Base-by-base conservation (phyloP, 2,888 invertebrate genomes). In the Nomada lathburiana region DNA sequence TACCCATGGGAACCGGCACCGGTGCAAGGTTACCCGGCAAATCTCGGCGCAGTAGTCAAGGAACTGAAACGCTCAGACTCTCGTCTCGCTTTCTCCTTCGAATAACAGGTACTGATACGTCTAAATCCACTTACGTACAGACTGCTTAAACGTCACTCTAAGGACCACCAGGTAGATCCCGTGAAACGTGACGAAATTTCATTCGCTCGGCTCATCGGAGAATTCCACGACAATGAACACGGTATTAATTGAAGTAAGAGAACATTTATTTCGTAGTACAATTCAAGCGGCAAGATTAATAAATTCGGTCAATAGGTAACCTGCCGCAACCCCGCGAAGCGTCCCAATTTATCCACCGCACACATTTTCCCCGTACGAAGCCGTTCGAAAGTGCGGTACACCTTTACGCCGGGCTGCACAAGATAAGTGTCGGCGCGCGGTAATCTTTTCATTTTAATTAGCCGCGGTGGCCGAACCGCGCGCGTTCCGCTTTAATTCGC, bases 1-100 rank as follows among this genome's bases (percentile, higher is more conserved):
- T 86, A 72, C 77, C 70, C 76, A 62, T 64, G 75, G 70, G 69
- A 76, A 68, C 60, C 73, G 26, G 47, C n/a, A 63, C 67, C 55
- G 80, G 67, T 65, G 62, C 60, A 62, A 71, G 62, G 76, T 74
- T 79, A 84, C 64, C 74, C 53, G 36, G 52, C 20, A 63, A 75
- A 80, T 77, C 55, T 74, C 57, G 59, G 63, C 23, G 29, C 29
- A 20, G 70, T 64, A 71, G 64, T 64, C 71, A 52, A 63, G 59
- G 50, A 82, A 23, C 26, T 76, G 64, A 81, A 82, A 64, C 65
- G 72, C 77, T 82, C 72, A 68, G 76, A 63, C 60, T 53, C 36
- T 67, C 42, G 1, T 20, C 18, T 10, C 67, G 36, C 29, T 57
- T 77, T 70, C 53, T 64, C 29, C 26, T 73, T 52, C 59, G 59